phyloP scores from a whole-genome alignment of 2,113 vertebrate species.

The Hydrolagus affinis region DNA sequence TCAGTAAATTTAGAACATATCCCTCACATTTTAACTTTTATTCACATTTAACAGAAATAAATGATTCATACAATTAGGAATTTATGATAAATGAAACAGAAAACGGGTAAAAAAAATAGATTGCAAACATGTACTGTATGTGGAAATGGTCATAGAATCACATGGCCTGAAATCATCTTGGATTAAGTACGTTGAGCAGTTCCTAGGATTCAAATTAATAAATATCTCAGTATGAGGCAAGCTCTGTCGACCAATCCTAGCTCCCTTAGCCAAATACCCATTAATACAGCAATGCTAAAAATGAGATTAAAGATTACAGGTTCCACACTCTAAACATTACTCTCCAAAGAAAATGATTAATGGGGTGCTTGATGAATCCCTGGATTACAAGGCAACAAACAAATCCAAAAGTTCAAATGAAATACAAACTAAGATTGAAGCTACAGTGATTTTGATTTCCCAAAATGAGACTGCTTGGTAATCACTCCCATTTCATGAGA shows the following conservation, averaged over 20 bases:
- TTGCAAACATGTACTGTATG: not conserved
- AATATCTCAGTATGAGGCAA: conserved; percentile 16
- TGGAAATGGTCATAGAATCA: not conserved
- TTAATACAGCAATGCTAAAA: conserved; percentile 9
- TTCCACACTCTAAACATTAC: not conserved
- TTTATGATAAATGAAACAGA: no score
- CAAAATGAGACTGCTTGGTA: not conserved
- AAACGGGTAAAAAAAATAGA: not conserved
- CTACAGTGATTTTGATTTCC: no score
- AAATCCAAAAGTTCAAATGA: not conserved
- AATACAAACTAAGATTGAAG: not conserved
- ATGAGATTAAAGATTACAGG: not conserved
- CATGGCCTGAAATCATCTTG: not conserved
- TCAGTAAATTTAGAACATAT: not conserved
- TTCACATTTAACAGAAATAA: not conserved
- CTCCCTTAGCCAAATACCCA: not conserved
- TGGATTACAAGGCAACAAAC: conserved; percentile 6
- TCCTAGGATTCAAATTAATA: not conserved
- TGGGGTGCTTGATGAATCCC: not conserved
- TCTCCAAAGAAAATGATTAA: conserved; percentile 5
- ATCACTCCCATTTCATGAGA: not conserved
- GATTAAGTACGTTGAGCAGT: conserved; percentile 7
- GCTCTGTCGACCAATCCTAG: not conserved
- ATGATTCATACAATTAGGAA: not conserved
- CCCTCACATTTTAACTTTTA: not conserved